A percentile compares a stretch with the other conserved stretches of the same genome.
These are phyloP conservation scores for Zosterops hypoxanthus DNA, from an alignment of 2,113 vertebrate genomes.

Conservation along the genomic window DNA sequence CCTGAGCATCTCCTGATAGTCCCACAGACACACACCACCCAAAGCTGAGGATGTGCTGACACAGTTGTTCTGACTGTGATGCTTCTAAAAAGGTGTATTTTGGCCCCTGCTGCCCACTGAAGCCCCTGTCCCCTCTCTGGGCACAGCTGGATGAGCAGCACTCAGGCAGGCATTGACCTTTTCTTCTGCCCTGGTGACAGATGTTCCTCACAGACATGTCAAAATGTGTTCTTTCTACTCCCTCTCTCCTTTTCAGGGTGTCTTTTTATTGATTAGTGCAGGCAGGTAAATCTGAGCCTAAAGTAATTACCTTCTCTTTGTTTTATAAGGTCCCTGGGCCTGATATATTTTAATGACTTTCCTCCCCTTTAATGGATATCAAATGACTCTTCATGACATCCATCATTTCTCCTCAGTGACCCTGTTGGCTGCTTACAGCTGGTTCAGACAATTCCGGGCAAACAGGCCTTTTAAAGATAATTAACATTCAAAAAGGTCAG, in stretches of 20 bases:
- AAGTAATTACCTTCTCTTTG: conserved; percentile 48
- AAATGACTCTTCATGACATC: conserved; percentile 31
- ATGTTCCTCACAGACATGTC: not conserved
- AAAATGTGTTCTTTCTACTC: not conserved
- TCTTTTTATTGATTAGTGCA: conserved; percentile 46
- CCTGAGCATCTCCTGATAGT: not conserved
- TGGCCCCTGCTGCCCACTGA: not conserved
- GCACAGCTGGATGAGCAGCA: rapidly evolving
- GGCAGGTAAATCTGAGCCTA: conserved; percentile 51
- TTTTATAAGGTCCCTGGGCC: conserved; percentile 52
- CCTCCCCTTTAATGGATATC: conserved; percentile 53
- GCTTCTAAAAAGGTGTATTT: not conserved
- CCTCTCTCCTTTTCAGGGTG: not conserved
- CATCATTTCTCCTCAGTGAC: conserved; percentile 42
- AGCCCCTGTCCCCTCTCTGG: rapidly evolving
- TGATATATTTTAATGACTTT: conserved; percentile 60
- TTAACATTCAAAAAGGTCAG: conserved; percentile 70
- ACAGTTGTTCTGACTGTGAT: rapidly evolving
- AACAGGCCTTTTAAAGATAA: conserved; percentile 62
- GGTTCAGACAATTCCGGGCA: conserved; percentile 58
- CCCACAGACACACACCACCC: not conserved
- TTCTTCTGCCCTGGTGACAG: not conserved
- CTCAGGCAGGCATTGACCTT: not conserved
- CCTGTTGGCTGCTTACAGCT: conserved; percentile 45
- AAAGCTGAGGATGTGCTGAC: not conserved